Base-by-base conservation (phyloP, 2,113 vertebrate species). In the Antennarius striatus region DNA sequence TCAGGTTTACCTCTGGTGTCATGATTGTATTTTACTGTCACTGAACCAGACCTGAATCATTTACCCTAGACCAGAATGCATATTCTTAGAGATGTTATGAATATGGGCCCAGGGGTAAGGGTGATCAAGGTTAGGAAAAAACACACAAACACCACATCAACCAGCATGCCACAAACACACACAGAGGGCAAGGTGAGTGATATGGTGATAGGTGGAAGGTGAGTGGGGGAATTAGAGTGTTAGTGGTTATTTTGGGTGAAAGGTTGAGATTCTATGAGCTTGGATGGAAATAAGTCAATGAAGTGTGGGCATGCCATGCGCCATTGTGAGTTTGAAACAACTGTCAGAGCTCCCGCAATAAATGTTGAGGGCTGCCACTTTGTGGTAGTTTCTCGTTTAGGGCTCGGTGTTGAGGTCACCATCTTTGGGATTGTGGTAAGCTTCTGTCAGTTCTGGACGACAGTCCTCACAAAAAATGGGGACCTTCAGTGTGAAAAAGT, bases 231-330 rank as follows among this genome's bases (percentile, higher is more conserved):
- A 89, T 87, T 90, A 81, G 76, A 85, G 88, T 91, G 90, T 90
- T 90, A 91, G 89, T 89, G 85, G 88, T 90, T 89, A 89, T 89
- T 84, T 62, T 79, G 60, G 68, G 79, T 88, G 77, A 67, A 63
- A 30, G 67, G 58, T 55, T 63, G 49, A 80, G 66, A 77, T 70
- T 73, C 49, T 43, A 80, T 86, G 86, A 82, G 40, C 71, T 60
- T 71, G 78, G 61, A 39, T 54, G 74, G 68, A 81, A 80, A 68
- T 7, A 65, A 60, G 76, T 79, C 80, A 78, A 94, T 93, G 83
- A 92, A 81, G 89, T 84, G 93, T 92, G 91, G 92, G 91, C 95
- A 97, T 96, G 96, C 95, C 95, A 97, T 97, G 96, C 95, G 94
- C 92, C 86, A 87, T 82, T 79, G 85, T 91, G 90, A 93, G 84